phyloP scores from a whole-genome alignment of 1,140 invertebrate species.

The Mya arenaria region DNA sequence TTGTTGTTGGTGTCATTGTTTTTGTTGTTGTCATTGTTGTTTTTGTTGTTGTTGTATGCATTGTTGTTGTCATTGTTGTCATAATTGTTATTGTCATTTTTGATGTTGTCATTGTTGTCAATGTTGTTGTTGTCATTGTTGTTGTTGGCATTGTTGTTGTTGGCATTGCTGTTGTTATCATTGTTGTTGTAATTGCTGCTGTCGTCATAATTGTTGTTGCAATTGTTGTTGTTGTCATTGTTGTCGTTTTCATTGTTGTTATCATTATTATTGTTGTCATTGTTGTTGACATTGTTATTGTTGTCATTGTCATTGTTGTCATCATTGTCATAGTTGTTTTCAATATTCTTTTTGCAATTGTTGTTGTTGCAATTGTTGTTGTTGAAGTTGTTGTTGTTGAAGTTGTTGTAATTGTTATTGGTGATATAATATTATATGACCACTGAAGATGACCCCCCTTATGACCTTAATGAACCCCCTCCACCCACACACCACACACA shows the following conservation, averaged over 20 bases:
- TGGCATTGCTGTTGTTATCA: not conserved
- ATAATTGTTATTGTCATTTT: not conserved
- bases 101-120: not conserved
- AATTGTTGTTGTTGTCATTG: not conserved
- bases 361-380: not conserved
- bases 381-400: not conserved
- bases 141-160: not conserved
- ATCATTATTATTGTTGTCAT: not conserved
- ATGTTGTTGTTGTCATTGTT: not conserved
- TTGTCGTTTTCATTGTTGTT: not conserved
- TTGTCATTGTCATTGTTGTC: not conserved
- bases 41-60: too few species aligned
- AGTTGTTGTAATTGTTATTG: too few species aligned
- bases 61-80: too few species aligned
- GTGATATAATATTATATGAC: too few species aligned
- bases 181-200: not conserved
- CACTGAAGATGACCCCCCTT: too few species aligned
- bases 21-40: too few species aligned
- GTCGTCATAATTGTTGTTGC: not conserved
- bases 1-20: too few species aligned
- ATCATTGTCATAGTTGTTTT: not conserved
- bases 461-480: too few species aligned
- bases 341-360: not conserved
- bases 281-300: not conserved
- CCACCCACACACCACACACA: too few species aligned